phyloP scores from a whole-genome alignment of 2,888 invertebrate species.

The Aphrophora alni region DNA sequence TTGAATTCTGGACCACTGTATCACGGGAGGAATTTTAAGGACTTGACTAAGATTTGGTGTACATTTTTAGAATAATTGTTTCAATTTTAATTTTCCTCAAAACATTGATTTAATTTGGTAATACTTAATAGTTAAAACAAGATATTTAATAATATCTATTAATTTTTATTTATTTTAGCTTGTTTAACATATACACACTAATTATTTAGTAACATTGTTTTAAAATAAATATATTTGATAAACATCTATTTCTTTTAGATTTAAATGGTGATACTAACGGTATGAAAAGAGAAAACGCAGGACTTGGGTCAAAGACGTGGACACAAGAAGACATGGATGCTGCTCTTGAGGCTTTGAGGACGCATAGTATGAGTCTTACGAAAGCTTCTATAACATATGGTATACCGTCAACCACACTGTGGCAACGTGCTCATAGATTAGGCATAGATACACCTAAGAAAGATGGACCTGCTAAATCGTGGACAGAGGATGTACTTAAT shows the following conservation, averaged over 20 bases:
- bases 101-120: no score
- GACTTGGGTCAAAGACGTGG: slow-evolving; percentile 71
- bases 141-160: no score
- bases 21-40: no score
- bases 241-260: slow-evolving; percentile 36
- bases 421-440: slow-evolving; percentile 88
- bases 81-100: no score
- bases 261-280: slow-evolving; percentile 15
- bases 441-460: slow-evolving; percentile 93
- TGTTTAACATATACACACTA: no score
- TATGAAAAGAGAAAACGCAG: slow-evolving; percentile 21
- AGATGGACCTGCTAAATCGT: slow-evolving; percentile 84
- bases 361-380: slow-evolving; percentile 88
- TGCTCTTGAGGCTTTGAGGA: slow-evolving; percentile 83
- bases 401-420: slow-evolving; percentile 88
- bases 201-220: no score
- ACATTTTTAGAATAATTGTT: no score
- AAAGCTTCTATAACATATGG: slow-evolving; percentile 86
- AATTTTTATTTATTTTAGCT: no score
- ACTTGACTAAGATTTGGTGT: no score
- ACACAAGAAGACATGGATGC: slow-evolving; percentile 89
- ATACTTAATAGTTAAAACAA: no score
- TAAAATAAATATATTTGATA: no score
- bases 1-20: no score
- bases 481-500: slow-evolving; percentile 85